Base-by-base conservation (phyloP, 2,113 vertebrate genomes). In the Phasianus colchicus region DNA sequence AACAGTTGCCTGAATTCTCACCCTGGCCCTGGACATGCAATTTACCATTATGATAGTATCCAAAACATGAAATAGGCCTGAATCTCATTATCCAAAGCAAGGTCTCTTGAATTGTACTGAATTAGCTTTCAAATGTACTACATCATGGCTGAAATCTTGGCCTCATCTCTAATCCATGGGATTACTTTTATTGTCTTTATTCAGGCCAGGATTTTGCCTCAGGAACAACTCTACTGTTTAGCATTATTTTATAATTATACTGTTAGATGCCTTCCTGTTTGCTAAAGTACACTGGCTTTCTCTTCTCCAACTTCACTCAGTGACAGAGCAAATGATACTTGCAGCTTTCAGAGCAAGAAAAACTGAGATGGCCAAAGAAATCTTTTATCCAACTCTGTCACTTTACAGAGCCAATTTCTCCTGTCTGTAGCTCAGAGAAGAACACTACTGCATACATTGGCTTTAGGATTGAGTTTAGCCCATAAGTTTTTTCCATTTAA, bases 401-500 rank as follows among this genome's bases (percentile, higher is more conserved):
- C 4, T 4, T 36, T 48, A 29, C 30, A 48, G 60, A 89, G 85
- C 38, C n/a, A 83, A 32, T 78, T 81, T 50, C 57, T 88, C 38
- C 8, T 34, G 29, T 36, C 38, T 86, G n/a, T 29, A 64, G 47
- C 47, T 67, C 64, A 42, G 29, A 75, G 52, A 92, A 89, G 52
- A 92, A 91, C 32, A 64, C 69, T 88, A 38, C 55, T 63, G 25
- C 79, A 91, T 71, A 72, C 34, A 36, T 89, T 65, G 85, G 20
- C 52, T 83, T 76, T 48, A 65, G 40, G 64, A 30, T 3, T 80
- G 60, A 86, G 48, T 89, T 88, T 47, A 89, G 58, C 42, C 58
- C 86, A 29, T 25, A 86, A 50, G 7, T 67, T 94, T 92, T 92
- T 92, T 92, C 79, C 79, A 83, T 15, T 71, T 77, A 42, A 54